These are phyloP conservation scores for Cydia splendana DNA, from an alignment of 1,140 invertebrate genomes.

Conservation along the genomic window DNA sequence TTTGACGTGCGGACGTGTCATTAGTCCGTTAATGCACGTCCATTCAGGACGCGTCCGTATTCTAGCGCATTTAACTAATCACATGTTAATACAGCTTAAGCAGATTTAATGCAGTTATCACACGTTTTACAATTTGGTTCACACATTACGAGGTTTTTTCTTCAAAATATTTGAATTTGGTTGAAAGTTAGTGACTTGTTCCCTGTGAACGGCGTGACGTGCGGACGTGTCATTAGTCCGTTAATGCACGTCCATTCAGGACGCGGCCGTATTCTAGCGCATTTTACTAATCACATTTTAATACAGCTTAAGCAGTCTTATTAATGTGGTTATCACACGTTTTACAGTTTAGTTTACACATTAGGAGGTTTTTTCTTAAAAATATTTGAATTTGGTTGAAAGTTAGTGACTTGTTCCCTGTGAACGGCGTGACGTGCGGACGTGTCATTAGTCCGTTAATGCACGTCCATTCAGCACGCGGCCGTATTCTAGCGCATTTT, in stretches of 20 bases:
- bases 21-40: constrained; percentile 76
- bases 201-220: constrained; percentile 54
- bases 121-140: too few relatives aligned
- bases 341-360: too few relatives aligned
- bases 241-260: constrained; percentile 76
- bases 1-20: constrained; percentile 75
- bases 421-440: constrained; percentile 64
- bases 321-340: too few relatives aligned
- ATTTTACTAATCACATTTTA: neutral
- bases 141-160: too few relatives aligned
- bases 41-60: constrained; percentile 65
- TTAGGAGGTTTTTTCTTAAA: too few relatives aligned
- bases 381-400: neutral
- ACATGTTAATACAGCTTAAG: too few relatives aligned
- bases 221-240: constrained; percentile 77
- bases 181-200: constrained; percentile 37
- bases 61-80: constrained; percentile 37
- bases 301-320: too few relatives aligned
- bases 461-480: constrained; percentile 67
- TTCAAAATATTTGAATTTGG: too few relatives aligned
- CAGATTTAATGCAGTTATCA: too few relatives aligned
- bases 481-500: constrained; percentile 51
- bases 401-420: constrained; percentile 39
- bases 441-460: constrained; percentile 78
- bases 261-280: constrained; percentile 53